phyloP scores from a whole-genome alignment of 2,888 invertebrate genomes.

The Lochmaea crataegi region DNA sequence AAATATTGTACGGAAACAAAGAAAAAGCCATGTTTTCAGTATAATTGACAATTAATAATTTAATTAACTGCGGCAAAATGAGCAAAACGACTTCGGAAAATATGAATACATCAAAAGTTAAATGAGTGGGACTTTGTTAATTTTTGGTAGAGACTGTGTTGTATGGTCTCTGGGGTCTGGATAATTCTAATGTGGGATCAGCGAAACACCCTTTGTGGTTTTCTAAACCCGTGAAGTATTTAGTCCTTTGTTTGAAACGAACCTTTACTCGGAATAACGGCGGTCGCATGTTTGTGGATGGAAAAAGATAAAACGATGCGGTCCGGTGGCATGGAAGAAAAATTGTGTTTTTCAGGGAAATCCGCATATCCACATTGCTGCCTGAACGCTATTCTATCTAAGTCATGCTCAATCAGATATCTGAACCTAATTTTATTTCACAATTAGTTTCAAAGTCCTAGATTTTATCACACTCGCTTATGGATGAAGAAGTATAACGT shows the following conservation, averaged over 20 bases:
- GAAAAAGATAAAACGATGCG: slow-evolving; percentile 10
- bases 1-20: no score
- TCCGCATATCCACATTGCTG: background rate
- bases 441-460: no score
- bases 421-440: background rate
- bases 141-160: slow-evolving; percentile 21
- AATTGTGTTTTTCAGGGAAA: background rate
- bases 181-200: slow-evolving; percentile 35
- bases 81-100: background rate
- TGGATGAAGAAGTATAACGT: no score
- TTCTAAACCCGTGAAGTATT: slow-evolving; percentile 33
- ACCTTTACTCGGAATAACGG: slow-evolving; percentile 22
- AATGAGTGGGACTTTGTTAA: slow-evolving; percentile 23
- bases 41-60: background rate
- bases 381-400: background rate
- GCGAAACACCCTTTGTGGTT: slow-evolving; percentile 29
- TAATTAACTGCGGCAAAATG: background rate
- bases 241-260: slow-evolving; percentile 33
- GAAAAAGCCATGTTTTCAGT: no score
- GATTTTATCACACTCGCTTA: no score
- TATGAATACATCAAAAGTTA: slow-evolving; percentile 30
- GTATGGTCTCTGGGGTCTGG: slow-evolving; percentile 23
- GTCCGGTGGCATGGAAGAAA: slow-evolving; percentile 1
- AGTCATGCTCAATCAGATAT: background rate
- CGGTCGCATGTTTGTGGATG: slow-evolving; percentile 7